Conservation (phyloP, 2,797 vertebrate species). For the Anguilla pacifica region DNA sequence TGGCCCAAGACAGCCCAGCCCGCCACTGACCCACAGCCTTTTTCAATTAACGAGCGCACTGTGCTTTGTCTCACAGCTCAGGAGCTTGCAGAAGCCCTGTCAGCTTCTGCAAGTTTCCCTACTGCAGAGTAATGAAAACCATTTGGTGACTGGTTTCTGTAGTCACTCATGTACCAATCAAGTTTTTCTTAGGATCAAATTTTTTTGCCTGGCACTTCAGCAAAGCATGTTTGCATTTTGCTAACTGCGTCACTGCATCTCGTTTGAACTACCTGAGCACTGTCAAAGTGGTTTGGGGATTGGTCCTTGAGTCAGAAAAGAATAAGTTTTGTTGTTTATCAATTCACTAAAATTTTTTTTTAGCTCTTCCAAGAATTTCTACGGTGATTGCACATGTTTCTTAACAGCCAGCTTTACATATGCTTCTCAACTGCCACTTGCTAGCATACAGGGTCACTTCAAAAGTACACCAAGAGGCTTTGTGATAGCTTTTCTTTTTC, state of each 20-base stretch:
- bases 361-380: not conserved
- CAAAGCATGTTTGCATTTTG: not conserved
- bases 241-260: not conserved
- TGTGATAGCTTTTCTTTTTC: too few relatives aligned
- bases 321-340: not conserved
- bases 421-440: not conserved
- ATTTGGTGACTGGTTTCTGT: not conserved
- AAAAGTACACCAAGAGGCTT: not conserved
- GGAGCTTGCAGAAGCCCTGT: not conserved
- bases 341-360: not conserved
- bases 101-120: not conserved
- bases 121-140: not conserved
- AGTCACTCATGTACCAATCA: not conserved
- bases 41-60: not conserved
- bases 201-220: not conserved
- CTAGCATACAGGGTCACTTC: not conserved
- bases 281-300: not conserved
- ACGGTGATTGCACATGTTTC: not conserved
- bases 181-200: not conserved
- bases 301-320: not conserved
- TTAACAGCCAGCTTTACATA: not conserved
- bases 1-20: not conserved
- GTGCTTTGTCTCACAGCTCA: not conserved
- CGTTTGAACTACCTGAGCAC: not conserved
- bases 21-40: not conserved